Base-by-base conservation (phyloP, 1,140 invertebrate genomes). In the Platyura marginata region DNA sequence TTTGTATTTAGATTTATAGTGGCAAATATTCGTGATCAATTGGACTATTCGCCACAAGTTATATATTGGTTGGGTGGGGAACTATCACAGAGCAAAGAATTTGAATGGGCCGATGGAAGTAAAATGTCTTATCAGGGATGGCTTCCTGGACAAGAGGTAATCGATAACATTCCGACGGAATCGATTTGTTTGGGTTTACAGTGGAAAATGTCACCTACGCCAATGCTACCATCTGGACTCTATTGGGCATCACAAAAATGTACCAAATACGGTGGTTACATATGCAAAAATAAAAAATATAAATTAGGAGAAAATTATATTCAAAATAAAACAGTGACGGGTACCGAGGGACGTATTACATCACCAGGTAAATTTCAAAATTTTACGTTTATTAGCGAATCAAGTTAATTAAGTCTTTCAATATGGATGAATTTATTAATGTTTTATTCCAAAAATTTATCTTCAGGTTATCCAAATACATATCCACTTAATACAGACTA, bases 401-500 rank as follows among this genome's bases (percentile, higher is more conserved):
- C 35, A 8, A 8, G 8, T 15, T 8, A 39, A 21, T 39, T 39
- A n/a, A n/a, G n/a, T n/a, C n/a, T n/a, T n/a, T n/a, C n/a, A n/a
- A n/a, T n/a, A n/a, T 32, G n/a, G n/a, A n/a, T n/a, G n/a, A n/a
- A n/a, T n/a, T n/a, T n/a, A n/a, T n/a, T n/a, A n/a, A n/a, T n/a
- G n/a, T n/a, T n/a, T n/a, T n/a, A n/a, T n/a, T n/a, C n/a, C n/a
- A n/a, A n/a, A 36, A 36, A 36, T 18, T 21, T 13, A 23, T 3
- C 11, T 23, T 40, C 72, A 2, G 71, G 74, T 46, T 75, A 72
- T 49, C 80, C 80, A 0, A 65, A 57, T 5, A 59, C 69, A 43
- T 84, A 84, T 58, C 68, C 73, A 48, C 72, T 76, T 46, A 73
- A 81, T 47, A 53, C 79, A 34, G 70, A 81, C 54, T 77, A 79